Evolutionary conservation across 2,113 vertebrate species (phyloP), one percentile per base, ranked within the genome.

Genomic region (Ceuthmochares aereus): DNA sequence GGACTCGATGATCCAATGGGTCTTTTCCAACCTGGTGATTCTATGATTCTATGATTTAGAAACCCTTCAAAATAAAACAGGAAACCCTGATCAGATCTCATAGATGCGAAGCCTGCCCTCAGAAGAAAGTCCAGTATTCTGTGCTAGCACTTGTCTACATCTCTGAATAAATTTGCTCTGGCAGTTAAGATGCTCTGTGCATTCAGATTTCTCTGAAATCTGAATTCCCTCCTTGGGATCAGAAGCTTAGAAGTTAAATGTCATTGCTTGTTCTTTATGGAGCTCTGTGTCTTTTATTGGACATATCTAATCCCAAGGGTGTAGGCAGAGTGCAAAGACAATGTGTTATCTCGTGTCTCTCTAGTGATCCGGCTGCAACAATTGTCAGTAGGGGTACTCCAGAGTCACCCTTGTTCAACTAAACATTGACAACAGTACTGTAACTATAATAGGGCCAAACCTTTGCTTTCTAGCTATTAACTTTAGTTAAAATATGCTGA

Each of bases 161-260:
- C 26, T 78, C 77, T 63, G 77, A 72, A 43, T 51, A 87, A 62
- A 55, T 84, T 78, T 25, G 12, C 29, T 80, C 22, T 15, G 14
- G 60, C 43, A 47, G 60, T 87, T 89, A 51, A 85, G 43, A 26
- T 52, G 52, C 26, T 56, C 42, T 72, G 29, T 43, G 43, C 3
- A 3, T 42, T 82, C 52, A 47, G 20, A 23, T 87, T 84, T 94
- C 49, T 73, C 76, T 32, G 34, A 83, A 75, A 91, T 70, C 69
- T 47, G 62, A 89, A 84, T 93, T 93, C 74, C 34, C 36, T 89
- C 52, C 43, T 84, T 82, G 70, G 94, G 74, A 91, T 84, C 58
- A 85, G 66, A 85, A 84, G 32, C 60, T 69, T 60, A 14, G 77
- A 84, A 95, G 66, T 87, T 82, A 82, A 89, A 93, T 87, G 90